Conservation (phyloP, 2,888 invertebrate species). For the Phymatocera aterrima region DNA sequence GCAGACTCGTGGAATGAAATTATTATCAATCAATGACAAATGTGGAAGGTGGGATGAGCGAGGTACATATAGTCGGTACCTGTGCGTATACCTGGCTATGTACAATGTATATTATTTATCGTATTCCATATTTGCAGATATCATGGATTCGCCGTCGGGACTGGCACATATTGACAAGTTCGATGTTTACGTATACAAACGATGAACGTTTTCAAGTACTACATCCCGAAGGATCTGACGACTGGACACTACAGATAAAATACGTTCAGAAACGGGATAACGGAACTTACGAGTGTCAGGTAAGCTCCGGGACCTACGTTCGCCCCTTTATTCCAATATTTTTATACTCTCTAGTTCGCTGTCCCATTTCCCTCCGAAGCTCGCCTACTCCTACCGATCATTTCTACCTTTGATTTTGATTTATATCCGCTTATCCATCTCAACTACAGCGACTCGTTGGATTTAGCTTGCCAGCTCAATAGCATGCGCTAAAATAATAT, state of each 20-base stretch:
- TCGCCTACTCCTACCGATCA: background rate
- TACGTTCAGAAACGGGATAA: slow-evolving; percentile 95
- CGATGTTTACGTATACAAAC: slow-evolving; percentile 93
- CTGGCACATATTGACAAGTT: slow-evolving; percentile 95
- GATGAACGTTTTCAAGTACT: slow-evolving; percentile 89
- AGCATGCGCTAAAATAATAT: background rate
- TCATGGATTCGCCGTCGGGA: slow-evolving; percentile 95
- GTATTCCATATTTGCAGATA: slow-evolving; percentile 79
- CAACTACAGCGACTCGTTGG: background rate
- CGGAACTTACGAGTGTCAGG: slow-evolving; percentile 96
- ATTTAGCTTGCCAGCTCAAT: slow-evolving; percentile 15
- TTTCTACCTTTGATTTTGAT: slow-evolving; percentile 3
- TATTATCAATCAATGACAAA: slow-evolving; percentile 36
- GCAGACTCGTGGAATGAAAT: slow-evolving; percentile 16
- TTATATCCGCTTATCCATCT: slow-evolving; percentile 3
- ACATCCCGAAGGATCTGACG: slow-evolving; percentile 92
- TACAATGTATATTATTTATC: background rate
- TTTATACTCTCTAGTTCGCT: background rate
- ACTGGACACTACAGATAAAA: slow-evolving; percentile 96
- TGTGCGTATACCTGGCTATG: background rate
- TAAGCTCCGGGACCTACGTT: slow-evolving; percentile 72
- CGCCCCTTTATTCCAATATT: background rate
- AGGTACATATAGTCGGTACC: too few relatives aligned
- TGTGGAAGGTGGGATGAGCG: too few relatives aligned
- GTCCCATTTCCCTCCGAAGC: background rate